Evolutionary conservation across 92 coral and sea anemone species (phyloP), one percentile per base, ranked within the genome.

Genomic region (Bergia puertoricense): DNA sequence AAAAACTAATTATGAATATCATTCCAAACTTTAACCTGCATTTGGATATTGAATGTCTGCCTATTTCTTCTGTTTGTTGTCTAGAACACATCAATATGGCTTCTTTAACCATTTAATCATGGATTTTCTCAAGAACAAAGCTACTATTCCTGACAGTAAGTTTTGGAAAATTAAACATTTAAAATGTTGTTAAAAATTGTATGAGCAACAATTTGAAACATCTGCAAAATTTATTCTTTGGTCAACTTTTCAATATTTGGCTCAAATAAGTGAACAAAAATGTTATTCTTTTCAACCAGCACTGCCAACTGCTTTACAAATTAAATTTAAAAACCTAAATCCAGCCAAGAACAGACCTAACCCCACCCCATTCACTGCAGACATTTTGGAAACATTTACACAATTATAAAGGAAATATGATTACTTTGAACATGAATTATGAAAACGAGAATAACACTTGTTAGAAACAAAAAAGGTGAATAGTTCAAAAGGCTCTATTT

Each of bases 301-400:
- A 62, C 8, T 20, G 8, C 0, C 30, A 62, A 62, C 30, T 62
- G 69, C 1, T 16, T 16, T 62, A 23, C 69, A 62, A 62, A 62
- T 8, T 18, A 18, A 62, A 62, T 10, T 0, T 56, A 16, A 20
- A 22, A 62, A 18, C 6, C 69, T 62, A 22, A 79, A 79, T 5
- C 82, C 37, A 82, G 41, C 37, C 41, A n/a, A 62, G 74, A 42
- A 65, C n/a, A 9, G 77, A 65, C 14, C 37, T 54, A 66, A 82
- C 86, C 76, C 86, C 86, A 82, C 77, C 86, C 86, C 76, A 41
- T 82, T 67, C 57, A n/a, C 9, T 45, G 48, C 67, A 46, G 42
- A 48, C 30, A 77, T 45, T 46, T 77, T 65, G 4, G 57, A n/a
- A 13, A 57, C 44, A 65, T 44, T 42, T 51, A 0, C 22, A 13